Evolutionary conservation across 2,113 vertebrate species (phyloP), one percentile per base, ranked within the genome.

Genomic region (Solenodon paradoxus): DNA sequence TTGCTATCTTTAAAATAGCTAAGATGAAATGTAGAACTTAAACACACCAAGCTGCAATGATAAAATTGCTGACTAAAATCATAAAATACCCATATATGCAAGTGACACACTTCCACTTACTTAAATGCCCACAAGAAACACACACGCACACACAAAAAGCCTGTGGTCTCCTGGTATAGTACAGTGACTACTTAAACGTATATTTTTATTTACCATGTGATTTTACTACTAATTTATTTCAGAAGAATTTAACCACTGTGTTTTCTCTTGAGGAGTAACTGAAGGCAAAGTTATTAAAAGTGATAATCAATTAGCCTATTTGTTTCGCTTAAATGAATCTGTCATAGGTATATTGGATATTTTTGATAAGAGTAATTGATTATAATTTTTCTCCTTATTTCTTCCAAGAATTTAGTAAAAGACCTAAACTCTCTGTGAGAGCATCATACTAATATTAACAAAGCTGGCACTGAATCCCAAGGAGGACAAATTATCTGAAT

Each of bases 291-390:
- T 49, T 94, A 83, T 88, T 95, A 95, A 95, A 78, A 96, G 17
- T 57, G 68, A 90, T 83, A 63, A 97, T 42, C 92, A 96, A 97
- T 87, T 51, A 93, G 35, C 78, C 88, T 74, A 45, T 68, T 97
- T 88, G 11, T 68, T 97, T 96, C 89, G 86, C 45, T 85, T 90
- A 88, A 95, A 79, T 96, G 82, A 94, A 84, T 89, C n/a, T 93
- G 1, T 95, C 95, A 38, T 57, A 57, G 28, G 77, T 85, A 17
- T 72, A 86, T 6, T 90, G 32, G 95, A 90, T 22, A n/a, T 9
- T 90, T 90, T 96, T 68, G 75, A 12, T 74, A 95, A n/a, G n/a
- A 88, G 57, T 57, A 64, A 95, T 78, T 96, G 78, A 81, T 26
- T 86, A 7, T 49, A 92, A 51, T 47, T 81, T 96, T 75, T 95